A percentile compares a stretch with the other conserved stretches of the same genome.
Conservation (phyloP, 1,140 invertebrate species). For the Bombus soroeensis region DNA sequence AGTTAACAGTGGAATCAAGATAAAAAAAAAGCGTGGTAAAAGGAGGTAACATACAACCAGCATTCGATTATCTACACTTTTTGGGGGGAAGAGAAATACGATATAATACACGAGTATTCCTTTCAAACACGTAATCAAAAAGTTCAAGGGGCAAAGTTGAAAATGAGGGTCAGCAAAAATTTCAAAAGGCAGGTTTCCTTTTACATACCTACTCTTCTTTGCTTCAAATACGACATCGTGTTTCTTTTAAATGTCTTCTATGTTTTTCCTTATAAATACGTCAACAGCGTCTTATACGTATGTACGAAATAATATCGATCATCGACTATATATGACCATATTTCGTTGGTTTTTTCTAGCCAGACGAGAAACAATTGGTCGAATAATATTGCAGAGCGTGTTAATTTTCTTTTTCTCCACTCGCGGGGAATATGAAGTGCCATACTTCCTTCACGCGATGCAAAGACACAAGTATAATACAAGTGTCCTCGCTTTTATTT, state of each 20-base stretch:
- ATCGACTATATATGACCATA: background rate
- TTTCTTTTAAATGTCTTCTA: background rate
- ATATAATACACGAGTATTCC: conserved; percentile 7
- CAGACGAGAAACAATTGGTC: too few species aligned
- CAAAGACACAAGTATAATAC: background rate
- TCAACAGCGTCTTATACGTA: background rate
- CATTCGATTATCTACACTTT: conserved; percentile 28
- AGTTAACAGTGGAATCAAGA: conserved; percentile 75
- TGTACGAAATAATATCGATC: background rate
- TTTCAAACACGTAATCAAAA: conserved; percentile 14
- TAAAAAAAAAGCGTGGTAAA: conserved; percentile 49
- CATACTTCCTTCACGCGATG: conserved; percentile 67
- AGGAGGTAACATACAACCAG: conserved; percentile 30
- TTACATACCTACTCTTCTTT: conserved; percentile 15
- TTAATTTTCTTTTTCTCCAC: conserved; percentile 37
- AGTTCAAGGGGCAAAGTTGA: background rate
- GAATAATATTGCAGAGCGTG: too few species aligned
- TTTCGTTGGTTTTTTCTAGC: background rate
- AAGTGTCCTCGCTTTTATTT: background rate
- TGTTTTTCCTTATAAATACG: too few species aligned
- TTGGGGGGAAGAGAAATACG: background rate
- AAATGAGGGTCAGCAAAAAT: conserved; percentile 14
- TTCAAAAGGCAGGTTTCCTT: conserved; percentile 4
- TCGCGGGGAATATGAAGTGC: conserved; percentile 78
- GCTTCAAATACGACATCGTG: background rate